These are phyloP conservation scores for Thomomys bottae DNA, from an alignment of 2,113 vertebrate genomes.

Conservation along the genomic window DNA sequence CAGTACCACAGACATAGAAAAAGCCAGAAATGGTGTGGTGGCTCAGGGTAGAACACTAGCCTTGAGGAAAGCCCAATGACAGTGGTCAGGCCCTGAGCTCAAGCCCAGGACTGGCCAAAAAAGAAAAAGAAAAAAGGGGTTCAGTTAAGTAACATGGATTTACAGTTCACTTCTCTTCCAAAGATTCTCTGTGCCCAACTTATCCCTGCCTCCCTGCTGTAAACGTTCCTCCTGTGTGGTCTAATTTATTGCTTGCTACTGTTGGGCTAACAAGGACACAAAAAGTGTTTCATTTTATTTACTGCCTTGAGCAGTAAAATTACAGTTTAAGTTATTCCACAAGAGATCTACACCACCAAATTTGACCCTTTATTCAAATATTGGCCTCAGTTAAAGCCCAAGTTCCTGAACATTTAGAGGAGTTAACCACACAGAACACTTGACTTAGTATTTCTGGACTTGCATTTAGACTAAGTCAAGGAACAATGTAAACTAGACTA, in stretches of 20 bases:
- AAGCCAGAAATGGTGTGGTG: too few species aligned
- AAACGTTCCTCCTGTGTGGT: background rate
- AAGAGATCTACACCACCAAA: slow-evolving; percentile 34
- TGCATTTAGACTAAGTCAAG: slow-evolving; percentile 48
- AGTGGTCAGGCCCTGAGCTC: too few species aligned
- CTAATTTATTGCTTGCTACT: slow-evolving; percentile 21
- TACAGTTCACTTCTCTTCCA: slow-evolving; percentile 3
- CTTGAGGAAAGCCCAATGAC: too few species aligned
- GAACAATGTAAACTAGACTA: slow-evolving; percentile 59
- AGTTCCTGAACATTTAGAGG: slow-evolving; percentile 59
- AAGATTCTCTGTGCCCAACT: background rate
- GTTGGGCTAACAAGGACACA: slow-evolving; percentile 16
- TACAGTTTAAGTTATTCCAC: slow-evolving; percentile 52
- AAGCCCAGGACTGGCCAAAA: too few species aligned
- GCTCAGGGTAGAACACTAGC: too few species aligned
- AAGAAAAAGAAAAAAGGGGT: background rate
- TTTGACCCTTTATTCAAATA: slow-evolving; percentile 62
- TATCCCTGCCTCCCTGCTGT: background rate
- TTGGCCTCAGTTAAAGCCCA: slow-evolving; percentile 22
- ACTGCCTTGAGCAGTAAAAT: slow-evolving; percentile 47
- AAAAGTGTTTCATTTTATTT: background rate
- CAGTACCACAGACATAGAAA: too few species aligned
- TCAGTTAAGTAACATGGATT: background rate
- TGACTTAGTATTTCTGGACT: slow-evolving; percentile 50
- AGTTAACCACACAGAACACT: slow-evolving; percentile 22